Evolutionary conservation across 1,140 invertebrate species (phyloP).

Genomic region (Hyphantria cunea): DNA sequence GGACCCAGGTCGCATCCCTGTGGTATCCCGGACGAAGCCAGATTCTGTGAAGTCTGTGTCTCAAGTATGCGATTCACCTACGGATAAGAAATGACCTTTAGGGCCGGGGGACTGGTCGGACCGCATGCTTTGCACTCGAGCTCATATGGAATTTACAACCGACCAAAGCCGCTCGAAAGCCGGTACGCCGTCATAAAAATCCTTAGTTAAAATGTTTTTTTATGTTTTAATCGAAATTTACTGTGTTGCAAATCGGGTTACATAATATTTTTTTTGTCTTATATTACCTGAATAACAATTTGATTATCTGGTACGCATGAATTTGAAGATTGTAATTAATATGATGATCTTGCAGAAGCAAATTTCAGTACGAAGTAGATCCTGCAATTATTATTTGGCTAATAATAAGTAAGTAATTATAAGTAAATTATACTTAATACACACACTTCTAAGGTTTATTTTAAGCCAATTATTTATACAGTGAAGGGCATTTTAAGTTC

Average conservation of each 20-base stretch:
- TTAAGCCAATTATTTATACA: too few relatives aligned
- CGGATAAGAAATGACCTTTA: slow-evolving; percentile 67
- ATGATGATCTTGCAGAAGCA: too few relatives aligned
- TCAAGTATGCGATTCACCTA: slow-evolving; percentile 58
- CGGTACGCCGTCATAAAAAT: slow-evolving; percentile 27
- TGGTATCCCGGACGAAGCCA: slow-evolving; percentile 16
- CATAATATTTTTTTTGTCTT: slow-evolving; percentile 5
- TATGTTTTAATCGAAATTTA: slow-evolving; percentile 23
- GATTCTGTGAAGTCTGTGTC: slow-evolving; percentile 13
- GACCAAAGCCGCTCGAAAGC: slow-evolving; percentile 23
- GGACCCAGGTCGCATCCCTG: slow-evolving; percentile 22
- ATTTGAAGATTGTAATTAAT: too few relatives aligned
- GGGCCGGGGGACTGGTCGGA: slow-evolving; percentile 61
- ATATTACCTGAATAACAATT: too few relatives aligned
- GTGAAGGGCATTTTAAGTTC: slow-evolving; percentile 23
- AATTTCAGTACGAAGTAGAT: too few relatives aligned
- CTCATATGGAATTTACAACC: slow-evolving; percentile 43
- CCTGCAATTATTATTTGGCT: too few relatives aligned
- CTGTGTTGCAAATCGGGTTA: too few relatives aligned
- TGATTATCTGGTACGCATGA: too few relatives aligned
- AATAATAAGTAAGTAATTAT: too few relatives aligned
- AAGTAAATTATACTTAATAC: too few relatives aligned
- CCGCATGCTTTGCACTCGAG: slow-evolving; percentile 53
- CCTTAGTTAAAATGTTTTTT: slow-evolving; percentile 16
- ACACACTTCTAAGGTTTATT: too few relatives aligned